Base-by-base conservation (phyloP, 2,113 vertebrate genomes). In the Megalops atlanticus region DNA sequence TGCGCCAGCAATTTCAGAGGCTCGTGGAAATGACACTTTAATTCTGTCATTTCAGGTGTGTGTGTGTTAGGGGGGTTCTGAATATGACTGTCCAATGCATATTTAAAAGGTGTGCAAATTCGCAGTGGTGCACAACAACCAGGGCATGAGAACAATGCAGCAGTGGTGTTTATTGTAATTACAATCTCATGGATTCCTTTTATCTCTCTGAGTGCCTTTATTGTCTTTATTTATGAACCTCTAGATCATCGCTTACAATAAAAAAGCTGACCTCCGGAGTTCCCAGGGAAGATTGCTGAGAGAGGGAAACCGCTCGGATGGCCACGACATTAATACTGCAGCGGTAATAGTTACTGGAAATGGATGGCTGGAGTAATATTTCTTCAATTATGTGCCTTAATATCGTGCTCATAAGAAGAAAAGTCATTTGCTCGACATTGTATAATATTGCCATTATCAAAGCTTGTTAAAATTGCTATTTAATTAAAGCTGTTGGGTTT, bases 401-500 rank as follows among this genome's bases (percentile, higher is more conserved):
- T 64, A 64, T 64, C n/a, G n/a, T 31, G n/a, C 58, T 8, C 58
- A 64, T 64, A 64, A 64, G 24, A 24, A 31, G 58, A 0, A 27
- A 76, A 47, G 52, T 68, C 43, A 76, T 70, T 70, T 45, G 14
- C 14, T 16, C 74, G 18, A 27, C 18, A 58, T 52, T 38, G 73
- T 76, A 70, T 47, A 54, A 76, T 70, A 31, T 45, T 27, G 52
- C 8, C 73, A 76, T 81, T 45, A 64, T 31, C 27, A 2, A 64
- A n/a, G 58, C n/a, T 64, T 58, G 58, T 43, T 74, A 68, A 81
- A 64, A 81, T 54, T 54, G 27, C 54, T 27, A 69, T 31, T 43
- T 47, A 69, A 81, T 81, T 45, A 81, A 64, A 54, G 16, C 27
- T 68, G 76, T 58, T 45, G 73, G 36, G 27, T 81, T 75, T 76